Evolutionary conservation across 2,888 invertebrate genomes (phyloP), one percentile per base, ranked within the genome.

Genomic region (Hybos culiciformis): DNA sequence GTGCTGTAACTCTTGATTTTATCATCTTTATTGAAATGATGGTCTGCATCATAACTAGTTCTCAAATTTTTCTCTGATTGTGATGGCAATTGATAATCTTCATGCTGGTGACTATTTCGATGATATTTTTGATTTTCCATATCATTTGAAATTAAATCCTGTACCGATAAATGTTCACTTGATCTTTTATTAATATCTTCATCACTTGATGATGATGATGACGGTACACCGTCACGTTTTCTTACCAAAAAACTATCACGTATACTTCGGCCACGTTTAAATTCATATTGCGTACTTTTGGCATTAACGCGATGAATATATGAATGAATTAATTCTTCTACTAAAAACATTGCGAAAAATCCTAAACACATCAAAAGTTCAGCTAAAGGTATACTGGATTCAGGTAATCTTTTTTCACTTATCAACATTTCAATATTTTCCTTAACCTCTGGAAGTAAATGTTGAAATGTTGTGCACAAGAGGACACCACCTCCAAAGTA

Each of bases 401-500:
- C 54, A 1, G 68, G 69, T 33, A 83, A 57, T 17, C 51, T 49
- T 2, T 51, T 53, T 8, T 59, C 57, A 4, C 56, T 68, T 53
- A 77, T 72, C 46, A 83, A 65, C 39, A 70, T 62, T n/a, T 73
- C 67, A 9, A 85, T 72, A 44, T 74, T 74, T 53, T 85, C 80
- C 9, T 74, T 66, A 0, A 87, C 80, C 68, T 87, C 87, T 2
- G 87, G 87, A 43, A 86, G 66, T 53, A 88, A 67, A 56, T 88
- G 87, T 50, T 85, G 63, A 57, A 88, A 85, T 5, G 85, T 85
- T 3, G 87, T 87, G 48, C 80, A 78, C 31, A 88, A 66, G 15
- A 88, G 67, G 1, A 87, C 86, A 9, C 87, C 87, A n/a, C 86
- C 87, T 14, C 86, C 87, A 50, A 86, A 80, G n/a, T 83, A 79